phyloP scores from a whole-genome alignment of 64 coral and sea anemone genomes.

The Pachyseris speciosa region DNA sequence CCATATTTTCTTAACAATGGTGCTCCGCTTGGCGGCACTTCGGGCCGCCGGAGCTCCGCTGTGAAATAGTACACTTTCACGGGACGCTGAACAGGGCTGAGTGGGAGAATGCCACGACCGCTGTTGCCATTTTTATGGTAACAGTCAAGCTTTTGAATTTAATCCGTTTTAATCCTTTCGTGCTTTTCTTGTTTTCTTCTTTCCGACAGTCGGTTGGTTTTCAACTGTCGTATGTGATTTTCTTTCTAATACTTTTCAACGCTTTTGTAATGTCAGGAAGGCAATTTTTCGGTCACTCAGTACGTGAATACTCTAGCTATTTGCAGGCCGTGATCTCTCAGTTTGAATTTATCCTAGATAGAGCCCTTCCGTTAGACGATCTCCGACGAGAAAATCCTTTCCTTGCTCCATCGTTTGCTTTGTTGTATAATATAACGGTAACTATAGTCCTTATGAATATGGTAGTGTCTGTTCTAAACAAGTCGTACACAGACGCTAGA shows the following conservation, averaged over 20 bases:
- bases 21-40: too few relatives aligned
- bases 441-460: conserved; percentile 83
- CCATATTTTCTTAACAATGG: too few relatives aligned
- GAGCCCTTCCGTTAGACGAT: conserved; percentile 54
- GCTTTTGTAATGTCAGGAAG: conserved; percentile 28
- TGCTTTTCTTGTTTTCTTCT: conserved; percentile 73
- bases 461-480: conserved; percentile 75
- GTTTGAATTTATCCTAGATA: conserved; percentile 69
- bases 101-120: conserved; percentile 61
- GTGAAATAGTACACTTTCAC: conserved; percentile 70
- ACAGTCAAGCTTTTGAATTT: too few relatives aligned
- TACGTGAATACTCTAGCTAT: conserved; percentile 51
- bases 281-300: conserved; percentile 41
- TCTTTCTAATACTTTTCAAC: conserved; percentile 62
- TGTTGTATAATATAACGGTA: conserved; percentile 52
- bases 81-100: conserved; percentile 30
- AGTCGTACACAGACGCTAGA: conserved; percentile 80
- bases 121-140: too few relatives aligned
- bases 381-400: conserved; percentile 32
- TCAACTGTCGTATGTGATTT: conserved; percentile 51
- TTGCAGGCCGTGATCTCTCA: conserved; percentile 49
- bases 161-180: conserved; percentile 82
- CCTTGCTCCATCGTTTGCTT: conserved; percentile 68
- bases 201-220: conserved; percentile 51
- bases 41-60: too few relatives aligned